Evolutionary conservation across 2,113 vertebrate genomes (phyloP).

Genomic region (Myiagra hebetior): DNA sequence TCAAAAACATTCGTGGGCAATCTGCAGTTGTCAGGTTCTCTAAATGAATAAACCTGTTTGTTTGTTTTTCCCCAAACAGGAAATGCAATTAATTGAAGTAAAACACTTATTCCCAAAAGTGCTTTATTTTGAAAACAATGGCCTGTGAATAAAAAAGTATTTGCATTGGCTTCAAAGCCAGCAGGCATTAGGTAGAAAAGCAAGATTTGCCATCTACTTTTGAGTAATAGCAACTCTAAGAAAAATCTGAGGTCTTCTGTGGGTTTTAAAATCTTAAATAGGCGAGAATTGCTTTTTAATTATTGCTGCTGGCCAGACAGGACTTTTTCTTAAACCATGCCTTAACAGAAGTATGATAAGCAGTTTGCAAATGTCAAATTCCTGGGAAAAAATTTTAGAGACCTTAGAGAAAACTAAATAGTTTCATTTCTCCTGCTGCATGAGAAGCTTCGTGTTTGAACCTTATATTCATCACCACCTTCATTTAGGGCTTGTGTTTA

Average conservation of each 20-base stretch:
- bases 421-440: neutral
- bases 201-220: neutral
- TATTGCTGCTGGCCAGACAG: neutral
- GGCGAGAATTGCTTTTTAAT: neutral
- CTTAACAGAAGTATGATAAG: neutral
- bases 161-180: neutral
- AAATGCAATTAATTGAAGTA: slow-evolving; percentile 39
- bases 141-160: neutral
- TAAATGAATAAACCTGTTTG: slow-evolving; percentile 26
- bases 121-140: slow-evolving; percentile 1
- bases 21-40: slow-evolving; percentile 1
- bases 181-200: neutral
- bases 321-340: neutral
- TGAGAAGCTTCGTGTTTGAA: neutral
- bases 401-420: neutral
- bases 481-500: neutral
- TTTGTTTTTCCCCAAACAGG: slow-evolving; percentile 11
- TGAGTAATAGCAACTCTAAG: neutral
- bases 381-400: neutral
- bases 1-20: neutral
- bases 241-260: neutral
- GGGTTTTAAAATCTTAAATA: neutral
- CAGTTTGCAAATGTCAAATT: neutral
- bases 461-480: neutral
- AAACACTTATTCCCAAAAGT: slow-evolving; percentile 17